Conservation (phyloP, 2,797 vertebrate genomes). For the Harpagifer antarcticus region DNA sequence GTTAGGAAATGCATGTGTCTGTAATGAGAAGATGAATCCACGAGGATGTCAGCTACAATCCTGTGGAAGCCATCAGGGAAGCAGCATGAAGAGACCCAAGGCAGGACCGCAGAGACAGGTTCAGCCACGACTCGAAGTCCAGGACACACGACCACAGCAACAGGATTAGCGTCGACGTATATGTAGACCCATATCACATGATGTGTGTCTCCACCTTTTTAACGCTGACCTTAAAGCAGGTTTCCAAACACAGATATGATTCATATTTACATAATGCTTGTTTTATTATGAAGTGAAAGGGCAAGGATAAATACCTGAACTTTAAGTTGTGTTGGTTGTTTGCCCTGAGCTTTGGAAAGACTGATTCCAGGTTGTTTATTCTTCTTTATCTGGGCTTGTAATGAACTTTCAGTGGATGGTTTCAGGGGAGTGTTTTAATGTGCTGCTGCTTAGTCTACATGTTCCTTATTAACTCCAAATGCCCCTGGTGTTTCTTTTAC, state of each 20-base stretch:
- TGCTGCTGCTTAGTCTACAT: constrained; percentile 33
- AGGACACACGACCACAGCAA: too few species aligned
- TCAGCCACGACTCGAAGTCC: too few species aligned
- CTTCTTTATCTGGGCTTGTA: constrained; percentile 26
- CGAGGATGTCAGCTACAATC: too few species aligned
- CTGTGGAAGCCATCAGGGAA: too few species aligned
- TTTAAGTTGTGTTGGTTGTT: constrained; percentile 3
- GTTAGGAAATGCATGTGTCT: too few species aligned
- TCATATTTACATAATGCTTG: neutral
- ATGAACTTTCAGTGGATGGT: constrained; percentile 15
- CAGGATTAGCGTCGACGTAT: too few species aligned
- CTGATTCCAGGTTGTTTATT: constrained; percentile 26
- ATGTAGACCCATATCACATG: too few species aligned
- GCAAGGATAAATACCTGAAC: constrained; percentile 14
- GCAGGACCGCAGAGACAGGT: too few species aligned
- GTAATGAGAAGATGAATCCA: too few species aligned
- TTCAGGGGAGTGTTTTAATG: constrained; percentile 38
- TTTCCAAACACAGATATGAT: neutral
- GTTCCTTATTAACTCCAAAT: constrained; percentile 49
- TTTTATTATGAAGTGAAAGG: neutral
- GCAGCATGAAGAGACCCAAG: too few species aligned
- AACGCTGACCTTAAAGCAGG: neutral
- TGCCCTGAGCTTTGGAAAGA: constrained; percentile 17
- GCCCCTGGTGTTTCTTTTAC: constrained; percentile 54
- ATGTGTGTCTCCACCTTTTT: neutral